These are phyloP conservation scores for Phenacoccus solenopsis DNA, from an alignment of 1,140 invertebrate genomes.

Conservation along the genomic window DNA sequence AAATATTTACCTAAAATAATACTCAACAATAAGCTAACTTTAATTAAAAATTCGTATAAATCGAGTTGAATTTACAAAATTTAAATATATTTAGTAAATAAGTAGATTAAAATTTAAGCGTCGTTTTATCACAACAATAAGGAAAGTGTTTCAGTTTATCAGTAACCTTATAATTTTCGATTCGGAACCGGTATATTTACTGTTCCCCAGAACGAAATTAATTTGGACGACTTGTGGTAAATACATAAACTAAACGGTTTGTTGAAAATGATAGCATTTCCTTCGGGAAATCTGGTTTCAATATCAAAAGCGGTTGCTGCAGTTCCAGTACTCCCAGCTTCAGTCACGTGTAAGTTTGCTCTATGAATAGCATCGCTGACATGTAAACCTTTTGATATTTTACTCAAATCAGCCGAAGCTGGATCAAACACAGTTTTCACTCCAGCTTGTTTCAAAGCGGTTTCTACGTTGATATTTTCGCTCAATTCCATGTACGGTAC, in stretches of 20 bases:
- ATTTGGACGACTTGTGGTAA: conserved; percentile 45
- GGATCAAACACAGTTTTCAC: conserved; percentile 45
- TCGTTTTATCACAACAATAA: too few relatives aligned
- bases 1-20: too few relatives aligned
- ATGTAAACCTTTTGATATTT: conserved; percentile 35
- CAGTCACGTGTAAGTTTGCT: conserved; percentile 48
- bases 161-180: not conserved
- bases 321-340: conserved; percentile 57
- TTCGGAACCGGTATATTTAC: conserved; percentile 43
- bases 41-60: too few relatives aligned
- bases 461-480: not conserved
- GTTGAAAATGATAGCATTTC: conserved; percentile 47
- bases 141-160: too few relatives aligned
- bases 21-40: too few relatives aligned
- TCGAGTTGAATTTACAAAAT: too few relatives aligned
- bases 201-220: conserved; percentile 54
- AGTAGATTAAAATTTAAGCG: too few relatives aligned
- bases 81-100: too few relatives aligned
- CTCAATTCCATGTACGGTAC: not conserved
- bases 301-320: conserved; percentile 44
- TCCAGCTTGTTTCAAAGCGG: conserved; percentile 30
- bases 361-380: conserved; percentile 49
- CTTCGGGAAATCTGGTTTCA: conserved; percentile 36
- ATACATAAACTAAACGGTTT: conserved; percentile 68
- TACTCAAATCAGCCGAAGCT: conserved; percentile 39